Percentiles rank a stretch among this genome's conserved stretches.
Evolutionary conservation across 2,797 vertebrate genomes (phyloP).

Genomic region (Lacerta agilis): DNA sequence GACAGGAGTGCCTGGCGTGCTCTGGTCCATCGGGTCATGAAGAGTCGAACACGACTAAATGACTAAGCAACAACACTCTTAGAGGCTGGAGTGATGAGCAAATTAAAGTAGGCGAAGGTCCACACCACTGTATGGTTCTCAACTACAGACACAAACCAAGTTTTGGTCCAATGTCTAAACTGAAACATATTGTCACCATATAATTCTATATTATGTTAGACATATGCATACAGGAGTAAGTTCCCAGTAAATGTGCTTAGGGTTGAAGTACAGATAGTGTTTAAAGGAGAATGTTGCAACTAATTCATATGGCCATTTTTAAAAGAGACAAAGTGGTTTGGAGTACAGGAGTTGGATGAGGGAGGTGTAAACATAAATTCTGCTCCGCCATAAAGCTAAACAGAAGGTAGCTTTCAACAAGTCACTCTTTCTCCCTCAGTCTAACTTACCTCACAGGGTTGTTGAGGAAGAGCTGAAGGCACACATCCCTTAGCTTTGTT

Average conservation of each 20-base stretch:
- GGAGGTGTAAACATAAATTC: neutral
- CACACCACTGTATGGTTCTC: neutral
- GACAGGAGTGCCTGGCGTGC: too few species aligned
- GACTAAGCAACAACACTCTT: too few species aligned
- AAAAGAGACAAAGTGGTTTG: neutral
- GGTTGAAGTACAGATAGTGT: neutral
- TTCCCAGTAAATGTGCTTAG: neutral
- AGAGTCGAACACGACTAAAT: too few species aligned
- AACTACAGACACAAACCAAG: neutral
- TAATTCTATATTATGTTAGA: neutral
- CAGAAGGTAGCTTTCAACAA: neutral
- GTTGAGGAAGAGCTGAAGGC: neutral
- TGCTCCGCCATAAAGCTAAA: neutral
- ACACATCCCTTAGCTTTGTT: neutral
- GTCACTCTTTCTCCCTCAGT: neutral
- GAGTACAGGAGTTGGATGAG: neutral
- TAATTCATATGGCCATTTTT: neutral
- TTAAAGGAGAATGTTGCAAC: neutral
- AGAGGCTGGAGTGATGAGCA: neutral
- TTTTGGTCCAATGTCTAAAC: neutral
- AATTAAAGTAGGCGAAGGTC: neutral
- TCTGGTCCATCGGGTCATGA: too few species aligned
- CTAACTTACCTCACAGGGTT: neutral
- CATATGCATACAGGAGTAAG: neutral
- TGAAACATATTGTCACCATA: neutral